These are phyloP conservation scores for Bubalus kerabau DNA, from an alignment of 2,113 vertebrate genomes.

Conservation along the genomic window DNA sequence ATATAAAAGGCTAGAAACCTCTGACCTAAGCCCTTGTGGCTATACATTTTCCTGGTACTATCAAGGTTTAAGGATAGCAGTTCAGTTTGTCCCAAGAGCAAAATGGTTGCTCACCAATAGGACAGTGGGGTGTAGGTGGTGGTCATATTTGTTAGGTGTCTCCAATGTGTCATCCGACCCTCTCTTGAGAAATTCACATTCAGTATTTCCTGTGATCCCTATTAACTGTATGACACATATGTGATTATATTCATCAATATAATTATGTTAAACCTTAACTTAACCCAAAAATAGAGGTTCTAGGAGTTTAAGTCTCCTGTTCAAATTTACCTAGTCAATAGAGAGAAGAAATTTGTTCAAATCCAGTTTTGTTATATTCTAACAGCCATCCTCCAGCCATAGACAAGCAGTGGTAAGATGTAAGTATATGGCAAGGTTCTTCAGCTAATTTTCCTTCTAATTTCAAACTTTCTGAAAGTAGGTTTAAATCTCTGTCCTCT, in stretches of 20 bases:
- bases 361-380: background rate
- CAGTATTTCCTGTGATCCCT: background rate
- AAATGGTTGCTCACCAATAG: background rate
- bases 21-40: accelerated
- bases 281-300: background rate
- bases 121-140: no score
- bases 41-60: background rate
- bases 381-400: background rate
- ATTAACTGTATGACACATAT: background rate
- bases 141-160: background rate
- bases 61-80: background rate
- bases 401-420: background rate
- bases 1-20: background rate
- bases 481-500: background rate
- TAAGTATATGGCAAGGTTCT: background rate
- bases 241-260: background rate
- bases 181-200: background rate
- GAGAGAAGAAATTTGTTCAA: background rate
- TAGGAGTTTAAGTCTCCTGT: background rate
- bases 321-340: background rate
- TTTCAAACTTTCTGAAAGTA: background rate
- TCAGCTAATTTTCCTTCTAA: background rate
- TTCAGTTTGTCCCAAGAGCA: background rate
- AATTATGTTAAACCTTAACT: background rate
- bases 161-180: accelerated